Conservation (phyloP, 2,888 invertebrate genomes). For the Caenorhabditis drosophilae region DNA sequence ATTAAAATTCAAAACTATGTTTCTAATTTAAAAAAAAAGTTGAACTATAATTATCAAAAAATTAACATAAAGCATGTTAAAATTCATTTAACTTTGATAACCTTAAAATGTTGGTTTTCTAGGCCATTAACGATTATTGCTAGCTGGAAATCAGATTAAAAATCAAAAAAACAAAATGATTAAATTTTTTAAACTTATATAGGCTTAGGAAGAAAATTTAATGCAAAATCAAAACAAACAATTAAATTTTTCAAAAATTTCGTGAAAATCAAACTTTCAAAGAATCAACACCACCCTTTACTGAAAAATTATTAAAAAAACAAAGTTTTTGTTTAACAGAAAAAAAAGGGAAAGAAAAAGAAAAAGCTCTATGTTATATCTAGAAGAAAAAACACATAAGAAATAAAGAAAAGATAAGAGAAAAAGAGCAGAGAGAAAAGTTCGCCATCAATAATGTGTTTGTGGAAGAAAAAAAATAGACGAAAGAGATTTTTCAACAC, state of each 20-base stretch:
- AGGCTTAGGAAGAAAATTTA: background rate
- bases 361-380: no score
- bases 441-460: constrained; percentile 34
- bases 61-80: background rate
- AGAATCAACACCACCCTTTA: no score
- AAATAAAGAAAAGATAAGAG: background rate
- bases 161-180: background rate
- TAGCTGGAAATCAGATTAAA: background rate
- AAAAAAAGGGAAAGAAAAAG: no score
- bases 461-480: constrained; percentile 3
- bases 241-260: no score
- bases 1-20: background rate
- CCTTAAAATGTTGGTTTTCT: background rate
- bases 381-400: background rate
- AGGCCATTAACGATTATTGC: background rate
- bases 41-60: background rate
- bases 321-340: no score
- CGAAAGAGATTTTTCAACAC: no score
- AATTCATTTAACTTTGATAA: background rate
- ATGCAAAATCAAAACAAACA: no score
- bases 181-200: background rate
- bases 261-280: no score
- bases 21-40: background rate
- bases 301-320: no score
- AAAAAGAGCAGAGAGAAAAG: constrained; percentile 14